phyloP scores from a whole-genome alignment of 30 jellyfish, hydroid and myxozoan species.

The Turritopsis rubra region DNA sequence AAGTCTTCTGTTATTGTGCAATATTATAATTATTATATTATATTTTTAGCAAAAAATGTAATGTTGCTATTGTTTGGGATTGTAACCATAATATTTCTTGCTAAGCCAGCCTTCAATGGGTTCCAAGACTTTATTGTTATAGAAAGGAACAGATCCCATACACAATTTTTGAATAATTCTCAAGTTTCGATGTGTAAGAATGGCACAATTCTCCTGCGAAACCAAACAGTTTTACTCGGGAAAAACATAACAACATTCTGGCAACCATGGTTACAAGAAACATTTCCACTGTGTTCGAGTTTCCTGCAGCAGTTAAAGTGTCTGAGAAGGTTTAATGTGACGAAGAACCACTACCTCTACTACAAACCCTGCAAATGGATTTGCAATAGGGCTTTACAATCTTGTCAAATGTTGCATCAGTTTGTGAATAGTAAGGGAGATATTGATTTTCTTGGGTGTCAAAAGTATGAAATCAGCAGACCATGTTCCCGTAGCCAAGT shows the following conservation, averaged over 20 bases:
- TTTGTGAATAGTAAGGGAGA: neutral
- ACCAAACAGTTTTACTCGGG: neutral
- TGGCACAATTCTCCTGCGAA: neutral
- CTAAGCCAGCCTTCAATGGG: neutral
- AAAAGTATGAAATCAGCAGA: neutral
- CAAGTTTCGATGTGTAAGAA: neutral
- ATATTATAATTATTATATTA: no score
- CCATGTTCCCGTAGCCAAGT: neutral
- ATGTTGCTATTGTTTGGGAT: neutral
- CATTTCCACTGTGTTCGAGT: neutral
- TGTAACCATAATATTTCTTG: neutral
- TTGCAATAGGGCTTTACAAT: slow-evolving; percentile 13
- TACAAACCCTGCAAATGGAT: neutral
- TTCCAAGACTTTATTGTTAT: neutral
- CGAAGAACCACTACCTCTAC: neutral
- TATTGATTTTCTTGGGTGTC: neutral
- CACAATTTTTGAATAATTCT: neutral
- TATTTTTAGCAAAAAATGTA: neutral
- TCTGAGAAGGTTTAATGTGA: neutral
- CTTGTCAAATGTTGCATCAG: neutral
- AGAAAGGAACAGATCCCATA: neutral
- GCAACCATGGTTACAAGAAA: slow-evolving; percentile 9
- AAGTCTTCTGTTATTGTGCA: neutral
- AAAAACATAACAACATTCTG: neutral
- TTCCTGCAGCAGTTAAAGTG: neutral